Conservation (phyloP, 2,888 invertebrate genomes). For the Drosophila greeni region DNA sequence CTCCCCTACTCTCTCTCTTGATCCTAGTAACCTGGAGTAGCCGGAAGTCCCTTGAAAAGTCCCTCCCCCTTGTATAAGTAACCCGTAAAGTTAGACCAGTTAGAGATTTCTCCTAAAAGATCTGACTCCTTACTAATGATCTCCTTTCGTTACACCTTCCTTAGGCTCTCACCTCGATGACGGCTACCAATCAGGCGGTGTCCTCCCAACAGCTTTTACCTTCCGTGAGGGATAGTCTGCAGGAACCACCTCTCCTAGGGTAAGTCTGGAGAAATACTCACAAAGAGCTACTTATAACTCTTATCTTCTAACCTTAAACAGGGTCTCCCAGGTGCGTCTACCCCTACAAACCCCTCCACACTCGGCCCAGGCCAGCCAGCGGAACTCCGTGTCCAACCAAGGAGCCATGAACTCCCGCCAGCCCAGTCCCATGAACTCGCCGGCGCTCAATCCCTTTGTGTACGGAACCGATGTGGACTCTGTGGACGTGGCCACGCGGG, state of each 20-base stretch:
- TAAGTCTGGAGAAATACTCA: conserved; percentile 60
- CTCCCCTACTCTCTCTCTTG: not conserved
- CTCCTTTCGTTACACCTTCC: not conserved
- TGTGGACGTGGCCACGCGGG: conserved; percentile 97
- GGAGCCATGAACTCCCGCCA: conserved; percentile 79
- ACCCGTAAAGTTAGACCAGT: conserved; percentile 52
- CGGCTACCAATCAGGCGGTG: conserved; percentile 81
- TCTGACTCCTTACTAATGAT: not conserved
- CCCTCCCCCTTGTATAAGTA: conserved; percentile 4
- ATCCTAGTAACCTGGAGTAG: conserved; percentile 17
- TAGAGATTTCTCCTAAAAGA: not conserved
- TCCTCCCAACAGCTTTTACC: conserved; percentile 82
- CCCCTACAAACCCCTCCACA: conserved; percentile 76
- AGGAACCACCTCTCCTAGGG: conserved; percentile 81
- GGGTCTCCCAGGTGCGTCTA: conserved; percentile 76
- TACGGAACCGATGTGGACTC: conserved; percentile 97
- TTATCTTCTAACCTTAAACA: conserved; percentile 23
- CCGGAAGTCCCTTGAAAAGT: conserved; percentile 8
- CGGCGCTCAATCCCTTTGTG: conserved; percentile 89
- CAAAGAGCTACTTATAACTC: accelerated
- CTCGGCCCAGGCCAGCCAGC: conserved; percentile 76
- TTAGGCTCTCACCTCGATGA: conserved; percentile 81
- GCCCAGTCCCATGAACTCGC: conserved; percentile 81
- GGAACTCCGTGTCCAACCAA: conserved; percentile 79
- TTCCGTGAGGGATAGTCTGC: conserved; percentile 83